A percentile compares a stretch with the other conserved stretches of the same genome.
Evolutionary conservation across 2,113 vertebrate genomes (phyloP).

Genomic region (Stegostoma tigrinum): DNA sequence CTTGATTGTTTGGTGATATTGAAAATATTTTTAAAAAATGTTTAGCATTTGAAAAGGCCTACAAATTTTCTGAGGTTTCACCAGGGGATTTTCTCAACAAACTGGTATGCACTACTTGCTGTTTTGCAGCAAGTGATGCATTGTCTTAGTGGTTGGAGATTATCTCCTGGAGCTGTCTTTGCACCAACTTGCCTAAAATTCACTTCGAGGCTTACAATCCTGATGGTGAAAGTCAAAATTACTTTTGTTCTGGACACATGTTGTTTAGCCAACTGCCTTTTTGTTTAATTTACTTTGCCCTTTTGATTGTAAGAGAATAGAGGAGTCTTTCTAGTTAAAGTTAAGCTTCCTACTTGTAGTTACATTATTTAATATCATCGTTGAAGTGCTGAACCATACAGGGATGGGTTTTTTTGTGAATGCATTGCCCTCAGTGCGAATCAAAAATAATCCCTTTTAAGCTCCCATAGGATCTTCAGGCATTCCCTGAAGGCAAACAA

Average conservation of each 20-base stretch:
- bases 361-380: not conserved
- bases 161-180: not conserved
- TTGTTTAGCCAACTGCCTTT: not conserved
- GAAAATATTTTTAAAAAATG: not conserved
- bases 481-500: not conserved
- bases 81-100: not conserved
- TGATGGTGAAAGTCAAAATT: not conserved
- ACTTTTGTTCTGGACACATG: not conserved
- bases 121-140: not conserved
- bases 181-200: not conserved
- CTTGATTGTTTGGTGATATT: not conserved
- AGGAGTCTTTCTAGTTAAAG: not conserved
- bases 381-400: not conserved
- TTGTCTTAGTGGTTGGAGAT: not conserved
- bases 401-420: not conserved
- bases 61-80: not conserved
- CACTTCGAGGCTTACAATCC: not conserved
- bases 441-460: not conserved
- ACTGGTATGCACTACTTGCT: not conserved
- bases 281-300: not conserved
- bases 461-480: not conserved
- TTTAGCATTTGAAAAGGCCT: not conserved
- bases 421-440: not conserved
- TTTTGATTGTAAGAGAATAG: not conserved
- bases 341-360: not conserved